A percentile compares a stretch with the other conserved stretches of the same genome.
These are phyloP conservation scores for Falco rusticolus DNA, from an alignment of 2,797 vertebrate species.

Conservation along the genomic window DNA sequence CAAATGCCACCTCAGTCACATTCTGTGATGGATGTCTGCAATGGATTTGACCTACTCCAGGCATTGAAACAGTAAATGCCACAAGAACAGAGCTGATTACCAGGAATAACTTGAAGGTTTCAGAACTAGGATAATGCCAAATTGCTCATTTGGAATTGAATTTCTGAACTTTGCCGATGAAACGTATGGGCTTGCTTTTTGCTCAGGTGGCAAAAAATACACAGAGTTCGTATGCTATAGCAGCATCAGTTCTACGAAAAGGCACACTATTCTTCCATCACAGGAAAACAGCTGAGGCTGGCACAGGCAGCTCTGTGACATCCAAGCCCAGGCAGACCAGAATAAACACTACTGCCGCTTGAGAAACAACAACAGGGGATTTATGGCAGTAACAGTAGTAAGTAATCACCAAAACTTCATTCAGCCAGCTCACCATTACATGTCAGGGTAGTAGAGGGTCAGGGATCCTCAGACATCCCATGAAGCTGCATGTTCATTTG, in stretches of 20 bases:
- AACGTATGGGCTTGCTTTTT: fast-evolving
- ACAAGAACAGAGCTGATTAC: background rate
- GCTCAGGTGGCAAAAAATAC: background rate
- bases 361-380: background rate
- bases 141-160: background rate
- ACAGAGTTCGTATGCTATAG: background rate
- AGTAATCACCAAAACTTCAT: background rate
- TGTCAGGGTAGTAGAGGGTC: no score
- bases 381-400: background rate
- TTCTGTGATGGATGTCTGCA: background rate
- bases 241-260: background rate
- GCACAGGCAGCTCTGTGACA: background rate
- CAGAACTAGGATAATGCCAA: background rate
- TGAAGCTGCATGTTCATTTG: background rate
- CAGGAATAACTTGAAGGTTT: background rate
- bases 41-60: background rate
- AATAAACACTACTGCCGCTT: background rate
- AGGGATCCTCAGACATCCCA: background rate
- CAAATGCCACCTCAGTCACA: background rate
- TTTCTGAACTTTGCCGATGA: background rate
- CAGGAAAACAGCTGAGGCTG: background rate
- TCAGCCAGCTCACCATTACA: background rate
- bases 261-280: fast-evolving
- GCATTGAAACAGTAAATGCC: background rate
- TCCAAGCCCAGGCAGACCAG: background rate